A percentile compares a stretch with the other conserved stretches of the same genome.
These are phyloP conservation scores for Crotalus helleri DNA, from an alignment of 2,113 vertebrate genomes.

Conservation along the genomic window DNA sequence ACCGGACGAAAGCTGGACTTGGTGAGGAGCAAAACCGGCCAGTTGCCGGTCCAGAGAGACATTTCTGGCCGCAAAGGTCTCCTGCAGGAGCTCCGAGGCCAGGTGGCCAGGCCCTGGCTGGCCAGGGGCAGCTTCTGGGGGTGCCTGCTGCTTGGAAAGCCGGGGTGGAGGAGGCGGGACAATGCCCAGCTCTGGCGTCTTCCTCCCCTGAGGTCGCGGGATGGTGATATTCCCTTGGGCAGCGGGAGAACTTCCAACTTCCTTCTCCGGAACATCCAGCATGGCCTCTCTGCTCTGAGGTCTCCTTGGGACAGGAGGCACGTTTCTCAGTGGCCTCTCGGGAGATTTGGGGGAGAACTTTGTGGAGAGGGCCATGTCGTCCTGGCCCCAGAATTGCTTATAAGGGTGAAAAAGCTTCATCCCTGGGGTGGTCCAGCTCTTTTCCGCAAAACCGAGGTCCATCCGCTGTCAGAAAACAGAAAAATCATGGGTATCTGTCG, in stretches of 20 bases:
- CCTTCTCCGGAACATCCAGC: conserved; percentile 52
- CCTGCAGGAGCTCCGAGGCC: conserved; percentile 52
- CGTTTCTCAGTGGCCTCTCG: conserved; percentile 63
- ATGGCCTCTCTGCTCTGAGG: conserved; percentile 62
- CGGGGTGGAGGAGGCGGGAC: conserved; percentile 79
- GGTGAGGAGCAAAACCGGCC: conserved; percentile 46
- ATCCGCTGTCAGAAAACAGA: conserved; percentile 75
- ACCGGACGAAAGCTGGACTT: conserved; percentile 19
- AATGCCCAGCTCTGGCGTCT: conserved; percentile 85
- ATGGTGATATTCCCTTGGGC: conserved; percentile 82
- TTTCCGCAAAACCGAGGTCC: conserved; percentile 75
- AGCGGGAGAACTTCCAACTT: conserved; percentile 37
- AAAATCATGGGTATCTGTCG: background rate
- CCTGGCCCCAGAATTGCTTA: conserved; percentile 84
- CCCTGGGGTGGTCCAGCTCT: conserved; percentile 73
- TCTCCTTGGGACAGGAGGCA: conserved; percentile 44
- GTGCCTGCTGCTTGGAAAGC: conserved; percentile 65
- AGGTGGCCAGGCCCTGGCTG: conserved; percentile 9
- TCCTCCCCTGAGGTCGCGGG: conserved; percentile 89
- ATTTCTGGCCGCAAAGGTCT: conserved; percentile 51
- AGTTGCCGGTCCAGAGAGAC: conserved; percentile 63
- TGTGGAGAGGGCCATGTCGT: conserved; percentile 72
- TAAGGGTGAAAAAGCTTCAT: conserved; percentile 82
- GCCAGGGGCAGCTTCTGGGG: conserved; percentile 38
- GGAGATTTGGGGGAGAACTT: conserved; percentile 66